Conservation (phyloP, 2,888 invertebrate genomes). For the Lomographa bimaculata region DNA sequence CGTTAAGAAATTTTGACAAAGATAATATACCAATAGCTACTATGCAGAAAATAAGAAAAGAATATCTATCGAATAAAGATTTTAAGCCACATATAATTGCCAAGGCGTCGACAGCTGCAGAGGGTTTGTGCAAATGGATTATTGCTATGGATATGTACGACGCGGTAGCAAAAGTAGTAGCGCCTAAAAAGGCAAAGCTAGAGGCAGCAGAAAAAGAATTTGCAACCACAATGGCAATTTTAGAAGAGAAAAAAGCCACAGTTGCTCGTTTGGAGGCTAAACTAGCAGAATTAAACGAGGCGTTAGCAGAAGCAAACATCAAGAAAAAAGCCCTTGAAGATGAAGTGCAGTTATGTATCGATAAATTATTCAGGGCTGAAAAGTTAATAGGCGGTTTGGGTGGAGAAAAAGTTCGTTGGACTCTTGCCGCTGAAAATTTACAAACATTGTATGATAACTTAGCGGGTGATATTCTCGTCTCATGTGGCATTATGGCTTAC, state of each 20-base stretch:
- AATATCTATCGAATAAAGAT: conserved; percentile 89
- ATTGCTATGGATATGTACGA: conserved; percentile 96
- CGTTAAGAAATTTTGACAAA: conserved; percentile 91
- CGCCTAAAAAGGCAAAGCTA: conserved; percentile 93
- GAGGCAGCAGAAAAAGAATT: conserved; percentile 92
- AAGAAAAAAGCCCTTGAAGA: conserved; percentile 88
- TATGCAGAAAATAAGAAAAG: conserved; percentile 90
- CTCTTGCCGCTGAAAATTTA: conserved; percentile 88
- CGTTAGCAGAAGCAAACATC: conserved; percentile 85
- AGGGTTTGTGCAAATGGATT: conserved; percentile 96
- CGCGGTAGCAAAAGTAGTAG: conserved; percentile 91
- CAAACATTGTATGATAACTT: conserved; percentile 91
- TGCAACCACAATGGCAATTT: conserved; percentile 91
- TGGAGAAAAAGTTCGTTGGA: conserved; percentile 95
- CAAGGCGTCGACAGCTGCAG: conserved; percentile 96
- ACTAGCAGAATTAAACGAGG: conserved; percentile 87
- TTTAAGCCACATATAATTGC: conserved; percentile 92
- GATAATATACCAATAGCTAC: conserved; percentile 90
- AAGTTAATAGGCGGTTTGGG: conserved; percentile 94
- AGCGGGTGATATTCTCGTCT: conserved; percentile 94
- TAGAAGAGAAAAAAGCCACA: conserved; percentile 92
- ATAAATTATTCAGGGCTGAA: conserved; percentile 93
- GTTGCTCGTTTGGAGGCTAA: conserved; percentile 90
- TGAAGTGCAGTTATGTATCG: conserved; percentile 91
- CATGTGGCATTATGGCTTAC: conserved; percentile 95